Base-by-base conservation (phyloP, 2,113 vertebrate species). In the Atrichornis clamosus region DNA sequence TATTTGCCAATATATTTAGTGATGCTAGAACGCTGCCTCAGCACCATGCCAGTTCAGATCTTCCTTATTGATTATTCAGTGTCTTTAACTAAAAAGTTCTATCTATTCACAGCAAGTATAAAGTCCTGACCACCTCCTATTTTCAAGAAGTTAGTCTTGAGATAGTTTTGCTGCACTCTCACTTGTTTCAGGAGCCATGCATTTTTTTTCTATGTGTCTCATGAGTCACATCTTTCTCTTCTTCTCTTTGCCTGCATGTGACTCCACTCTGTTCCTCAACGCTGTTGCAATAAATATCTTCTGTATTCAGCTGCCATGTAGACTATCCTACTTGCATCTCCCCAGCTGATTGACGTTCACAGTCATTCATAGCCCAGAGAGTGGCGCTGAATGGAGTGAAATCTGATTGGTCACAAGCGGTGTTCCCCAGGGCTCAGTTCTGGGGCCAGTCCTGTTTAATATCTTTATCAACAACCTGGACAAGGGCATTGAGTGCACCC, bases 141-240 rank as follows among this genome's bases (percentile, higher is more conserved):
- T 91, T 83, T 74, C 63, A 59, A 94, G 87, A 94, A 93, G 47
- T 50, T 73, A 87, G 46, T 68, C 78, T 80, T 80, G 73, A 94
- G 41, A 77, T 53, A 83, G 47, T 70, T 93, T 55, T 82, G 4
- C 62, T 93, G 41, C 39, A 35, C 53, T 85, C 46, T 65, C 44
- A 49, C 58, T 75, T 87, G 37, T 37, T 85, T 89, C n/a, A 58
- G 53, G 49, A 95, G 60, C 41, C 53, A 7, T 75, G 24, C n/a
- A 2, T 80, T 93, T 74, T 93, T 91, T 94, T 62, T 47, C n/a
- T n/a, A n/a, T 20, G 2, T 82, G n/a, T 73, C 63, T 87, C 60
- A 76, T 7, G 6, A 89, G 82, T 87, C 50, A 35, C n/a, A n/a
- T 83, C 74, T 87, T 89, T 91, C 53, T 78, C 80, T 79, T 68